Base-by-base conservation (phyloP, 2,888 invertebrate species). In the Xanthorhoe spadicearia region DNA sequence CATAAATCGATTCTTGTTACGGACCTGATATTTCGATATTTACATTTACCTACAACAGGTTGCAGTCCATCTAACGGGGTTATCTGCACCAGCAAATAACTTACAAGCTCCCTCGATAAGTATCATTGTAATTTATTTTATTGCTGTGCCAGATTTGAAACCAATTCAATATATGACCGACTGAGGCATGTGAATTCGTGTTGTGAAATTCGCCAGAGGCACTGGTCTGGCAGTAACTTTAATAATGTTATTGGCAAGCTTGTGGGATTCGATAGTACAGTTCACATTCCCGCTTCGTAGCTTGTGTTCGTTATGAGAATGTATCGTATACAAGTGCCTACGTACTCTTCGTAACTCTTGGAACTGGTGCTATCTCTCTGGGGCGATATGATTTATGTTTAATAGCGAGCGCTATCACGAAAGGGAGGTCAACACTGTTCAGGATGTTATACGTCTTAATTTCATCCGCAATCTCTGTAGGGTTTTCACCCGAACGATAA, bases 1-100 rank as follows among this genome's bases (percentile, higher is more conserved):
- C 85, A 86, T 89, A 90, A 92, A 89, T 90, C 88, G 86, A 84
- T 83, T 84, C 86, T 87, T 82, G 85, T 88, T 89, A 84, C 82
- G 83, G 85, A 86, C 87, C 83, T 86, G 88, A 83, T 83, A 81
- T 86, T 89, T 84, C 82, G 77, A 83, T 85, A 84, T 89, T 88
- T 86, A 84, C 83, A 82, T 85, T 85, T 83, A 84, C 81, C 77
- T 82, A 79, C 79, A 81, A 82, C 81, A 81, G 86, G 87, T 88
- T 83, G 79, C 83, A 53, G 53, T 84, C 77, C 87, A 87, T 89
- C 88, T 89, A 88, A 89, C 84, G 85, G 84, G 89, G 84, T 79
- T 84, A 86, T 85, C 84, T 77, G 73, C 74, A 74, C 72, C 75
- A 76, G 73, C 78, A 79, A 80, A 79, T 80, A 81, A 82, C 78